Base-by-base conservation (phyloP, 2,797 vertebrate species). In the Hippopotamyrus pictus region DNA sequence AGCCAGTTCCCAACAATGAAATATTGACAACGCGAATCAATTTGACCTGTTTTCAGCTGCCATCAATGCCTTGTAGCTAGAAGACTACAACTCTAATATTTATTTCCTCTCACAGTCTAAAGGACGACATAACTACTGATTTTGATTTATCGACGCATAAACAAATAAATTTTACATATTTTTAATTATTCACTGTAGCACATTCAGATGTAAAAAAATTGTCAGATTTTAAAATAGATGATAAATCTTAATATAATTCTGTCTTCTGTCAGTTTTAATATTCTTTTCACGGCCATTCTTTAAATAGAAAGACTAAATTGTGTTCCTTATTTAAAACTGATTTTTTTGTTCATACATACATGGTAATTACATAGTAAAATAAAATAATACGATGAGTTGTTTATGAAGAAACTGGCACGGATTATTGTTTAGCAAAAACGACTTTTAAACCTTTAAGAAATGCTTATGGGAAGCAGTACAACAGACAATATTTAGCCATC, bases 1-100 rank as follows among this genome's bases (percentile, higher is more conserved):
- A 98, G 97, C 98, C 98, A 99, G 99, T 99, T 99, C 98, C 96
- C 97, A 98, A 96, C 97, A 82, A 97, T 98, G 98, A 99, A 98
- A 99, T 99, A 99, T 99, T 98, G 97, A 98, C 97, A 96, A 95
- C 92, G 93, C 93, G 96, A 97, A 98, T 97, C 96, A 96, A 97
- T 98, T 98, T 97, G 95, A 96, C 93, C 95, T 95, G 94, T 91
- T 96, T 96, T 97, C 95, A 96, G 96, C 96, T 94, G 92, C 90
- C 92, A 93, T 92, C 76, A 44, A 22, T 46, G 76, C 76, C 41
- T 82, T 82, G 76, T 82, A 82, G 76, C 41, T 82, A 22, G 41
- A 82, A 46, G 69, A 76, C 69, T 19, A 82, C 76, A 82, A 82
- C 37, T 46, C 76, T 46, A 82, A 82, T n/a, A 82, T 46, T 82